phyloP scores from a whole-genome alignment of 2,797 vertebrate genomes.

The Megaceryle alcyon region DNA sequence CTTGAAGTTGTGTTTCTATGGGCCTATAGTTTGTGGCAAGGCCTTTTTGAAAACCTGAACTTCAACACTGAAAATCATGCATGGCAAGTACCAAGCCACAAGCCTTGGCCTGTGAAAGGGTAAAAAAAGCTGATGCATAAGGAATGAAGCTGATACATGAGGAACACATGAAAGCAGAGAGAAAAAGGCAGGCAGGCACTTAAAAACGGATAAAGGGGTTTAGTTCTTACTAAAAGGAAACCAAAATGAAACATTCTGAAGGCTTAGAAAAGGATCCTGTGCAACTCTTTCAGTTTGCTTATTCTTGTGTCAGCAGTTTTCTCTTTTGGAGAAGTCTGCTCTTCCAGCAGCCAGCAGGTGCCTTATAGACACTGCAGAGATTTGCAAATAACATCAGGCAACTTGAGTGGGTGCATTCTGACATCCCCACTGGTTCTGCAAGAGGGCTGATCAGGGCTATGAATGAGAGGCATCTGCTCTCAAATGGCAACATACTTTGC shows the following conservation, averaged over 20 bases:
- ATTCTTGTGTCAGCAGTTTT: constrained; percentile 13
- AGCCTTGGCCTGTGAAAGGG: not conserved
- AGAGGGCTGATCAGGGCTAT: not conserved
- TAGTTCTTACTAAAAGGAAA: not conserved
- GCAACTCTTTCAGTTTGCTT: not conserved
- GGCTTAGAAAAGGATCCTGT: not conserved
- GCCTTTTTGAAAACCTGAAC: not conserved
- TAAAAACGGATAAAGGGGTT: not conserved
- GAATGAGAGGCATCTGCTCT: not conserved
- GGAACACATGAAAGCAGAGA: not conserved
- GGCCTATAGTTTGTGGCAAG: not conserved
- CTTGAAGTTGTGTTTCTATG: not conserved
- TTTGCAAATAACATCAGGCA: not conserved
- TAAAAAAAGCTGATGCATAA: not conserved
- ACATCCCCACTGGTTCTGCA: not conserved
- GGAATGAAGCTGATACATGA: not conserved
- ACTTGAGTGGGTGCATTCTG: not conserved
- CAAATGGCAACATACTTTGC: not conserved
- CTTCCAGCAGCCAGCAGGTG: not conserved
- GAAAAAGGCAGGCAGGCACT: not conserved
- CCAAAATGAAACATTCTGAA: constrained; percentile 8
- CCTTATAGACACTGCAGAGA: not conserved
- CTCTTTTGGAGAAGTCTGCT: not conserved
- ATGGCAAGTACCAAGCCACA: not conserved
- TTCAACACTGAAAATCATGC: not conserved